phyloP scores from a whole-genome alignment of 2,113 vertebrate species.

The Chinchilla lanigera region DNA sequence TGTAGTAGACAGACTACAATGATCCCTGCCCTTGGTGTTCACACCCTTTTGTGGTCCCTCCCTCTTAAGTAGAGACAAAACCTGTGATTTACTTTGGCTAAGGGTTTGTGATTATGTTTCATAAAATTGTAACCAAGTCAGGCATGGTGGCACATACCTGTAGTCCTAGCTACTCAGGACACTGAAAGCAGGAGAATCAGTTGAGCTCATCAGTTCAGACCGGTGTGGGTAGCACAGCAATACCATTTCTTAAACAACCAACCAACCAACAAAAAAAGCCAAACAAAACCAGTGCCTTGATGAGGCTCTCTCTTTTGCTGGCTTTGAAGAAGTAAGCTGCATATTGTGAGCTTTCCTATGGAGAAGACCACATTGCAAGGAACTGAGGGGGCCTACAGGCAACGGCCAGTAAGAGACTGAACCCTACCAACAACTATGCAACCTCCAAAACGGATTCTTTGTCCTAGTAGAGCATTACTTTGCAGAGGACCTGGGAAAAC shows the following conservation, averaged over 20 bases:
- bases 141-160: not conserved
- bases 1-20: not conserved
- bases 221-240: not conserved
- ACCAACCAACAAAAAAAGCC: not conserved
- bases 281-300: not conserved
- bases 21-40: not conserved
- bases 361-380: not conserved
- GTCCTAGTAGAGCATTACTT: not conserved
- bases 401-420: not conserved
- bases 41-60: not conserved
- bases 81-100: not conserved
- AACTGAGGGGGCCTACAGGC: not conserved
- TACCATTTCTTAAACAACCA: not conserved
- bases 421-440: not conserved
- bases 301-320: not conserved
- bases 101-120: not conserved
- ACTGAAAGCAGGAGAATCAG: not conserved
- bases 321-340: constrained; percentile 40
- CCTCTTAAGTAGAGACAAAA: not conserved
- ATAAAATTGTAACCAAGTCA: not conserved
- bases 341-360: not conserved
- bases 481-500: not conserved
- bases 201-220: not conserved
- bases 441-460: not conserved
- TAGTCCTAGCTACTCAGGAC: not conserved